Conservation (phyloP, 1,140 invertebrate genomes). For the Heterodera schachtii region DNA sequence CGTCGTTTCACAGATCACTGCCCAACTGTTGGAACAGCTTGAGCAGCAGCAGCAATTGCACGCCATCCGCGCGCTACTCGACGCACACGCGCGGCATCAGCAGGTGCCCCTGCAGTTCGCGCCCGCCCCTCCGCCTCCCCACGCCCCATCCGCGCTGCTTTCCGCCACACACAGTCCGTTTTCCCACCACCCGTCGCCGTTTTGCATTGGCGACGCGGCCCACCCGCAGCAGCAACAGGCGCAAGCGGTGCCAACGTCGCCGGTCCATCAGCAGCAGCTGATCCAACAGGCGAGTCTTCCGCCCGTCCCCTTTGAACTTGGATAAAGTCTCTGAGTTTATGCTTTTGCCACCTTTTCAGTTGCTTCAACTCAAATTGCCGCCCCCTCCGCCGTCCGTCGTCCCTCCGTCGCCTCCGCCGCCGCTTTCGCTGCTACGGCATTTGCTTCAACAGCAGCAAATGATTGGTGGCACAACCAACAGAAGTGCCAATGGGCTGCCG, state of each 20-base stretch:
- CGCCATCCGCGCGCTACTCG: conserved; percentile 20
- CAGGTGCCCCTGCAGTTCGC: not conserved
- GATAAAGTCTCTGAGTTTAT: no score
- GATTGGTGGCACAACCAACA: not conserved
- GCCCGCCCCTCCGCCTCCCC: not conserved
- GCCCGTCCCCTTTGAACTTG: not conserved
- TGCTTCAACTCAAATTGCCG: not conserved
- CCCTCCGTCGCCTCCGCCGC: not conserved
- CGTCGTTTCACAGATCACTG: conserved; percentile 1
- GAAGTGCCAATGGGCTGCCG: not conserved
- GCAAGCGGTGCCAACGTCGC: conserved; percentile 10
- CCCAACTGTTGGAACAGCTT: conserved; percentile 10
- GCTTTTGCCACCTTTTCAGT: not conserved
- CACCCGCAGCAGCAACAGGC: not conserved
- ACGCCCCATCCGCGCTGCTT: not conserved
- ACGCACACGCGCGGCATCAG: conserved; percentile 7
- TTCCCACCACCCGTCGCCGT: not conserved
- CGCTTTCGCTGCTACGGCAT: not conserved
- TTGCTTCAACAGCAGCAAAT: conserved; percentile 1
- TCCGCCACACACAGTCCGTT: not conserved
- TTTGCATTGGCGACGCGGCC: conserved; percentile 3
- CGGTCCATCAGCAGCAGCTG: conserved; percentile 17
- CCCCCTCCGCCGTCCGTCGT: not conserved
- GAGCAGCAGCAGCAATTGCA: conserved; percentile 25
- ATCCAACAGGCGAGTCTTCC: conserved; percentile 20